Evolutionary conservation across 1,140 invertebrate species (phyloP).

Genomic region (Cotesia vestalis): DNA sequence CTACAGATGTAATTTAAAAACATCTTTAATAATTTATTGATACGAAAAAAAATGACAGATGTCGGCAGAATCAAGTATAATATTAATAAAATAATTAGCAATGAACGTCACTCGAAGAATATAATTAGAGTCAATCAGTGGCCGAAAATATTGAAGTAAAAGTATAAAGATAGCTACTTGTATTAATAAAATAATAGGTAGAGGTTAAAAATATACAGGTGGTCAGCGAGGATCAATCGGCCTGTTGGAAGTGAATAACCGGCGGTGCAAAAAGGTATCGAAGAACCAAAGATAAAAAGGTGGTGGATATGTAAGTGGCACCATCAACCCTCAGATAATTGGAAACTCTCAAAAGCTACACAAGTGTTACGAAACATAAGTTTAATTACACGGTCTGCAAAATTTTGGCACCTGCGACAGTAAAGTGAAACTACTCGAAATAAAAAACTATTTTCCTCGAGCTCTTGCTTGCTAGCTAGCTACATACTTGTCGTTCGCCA

Average conservation of each 20-base stretch:
- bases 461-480: too few relatives aligned
- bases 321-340: constrained; percentile 40
- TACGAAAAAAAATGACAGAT: too few relatives aligned
- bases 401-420: constrained; percentile 39
- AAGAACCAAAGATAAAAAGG: background rate
- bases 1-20: too few relatives aligned
- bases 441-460: background rate
- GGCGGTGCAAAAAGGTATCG: background rate
- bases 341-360: constrained; percentile 43
- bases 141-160: too few relatives aligned
- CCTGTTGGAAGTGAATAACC: background rate
- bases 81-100: too few relatives aligned
- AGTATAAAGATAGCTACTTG: too few relatives aligned
- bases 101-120: too few relatives aligned
- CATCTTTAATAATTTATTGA: too few relatives aligned
- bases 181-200: too few relatives aligned
- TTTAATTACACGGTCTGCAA: constrained; percentile 47
- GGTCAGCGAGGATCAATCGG: background rate
- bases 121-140: too few relatives aligned
- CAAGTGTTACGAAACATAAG: constrained; percentile 44
- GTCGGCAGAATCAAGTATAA: too few relatives aligned
- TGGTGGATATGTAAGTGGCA: background rate
- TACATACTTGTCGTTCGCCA: too few relatives aligned
- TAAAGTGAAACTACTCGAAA: background rate
- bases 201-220: constrained; percentile 1